Evolutionary conservation across 2,888 invertebrate species (phyloP), one percentile per base, ranked within the genome.

Genomic region (Pandemis corylana): DNA sequence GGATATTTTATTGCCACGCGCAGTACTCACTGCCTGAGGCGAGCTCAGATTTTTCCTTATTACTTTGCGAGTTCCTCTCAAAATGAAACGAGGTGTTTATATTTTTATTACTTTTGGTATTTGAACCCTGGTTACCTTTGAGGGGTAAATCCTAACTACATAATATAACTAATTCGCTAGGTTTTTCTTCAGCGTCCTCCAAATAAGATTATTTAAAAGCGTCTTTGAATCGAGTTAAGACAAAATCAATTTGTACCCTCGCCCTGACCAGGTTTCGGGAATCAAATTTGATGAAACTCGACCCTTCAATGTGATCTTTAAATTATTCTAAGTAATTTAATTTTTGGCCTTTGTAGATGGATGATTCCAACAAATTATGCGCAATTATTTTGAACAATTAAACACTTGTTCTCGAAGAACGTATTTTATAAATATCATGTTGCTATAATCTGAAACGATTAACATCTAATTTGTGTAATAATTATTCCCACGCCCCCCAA

Each of bases 31-130:
- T 5, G 68, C 68, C 68, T 28, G 13, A 12, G 44, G 68, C 68
- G 20, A 13, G 49, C 49, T n/a, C 56, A 46, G 20, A 65, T 59
- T 59, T 68, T 68, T 68, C 59, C 68, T 68, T 59, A 44, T 68
- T 68, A 68, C 28, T 68, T 68, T 59, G 20, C 15, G 59, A 59
- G 68, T 68, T 59, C 68, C 68, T 68, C 56, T 68, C 68, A 42
- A 68, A 68, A 68, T 53, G 44, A 42, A 59, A 68, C 44, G 46
- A 68, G n/a, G 68, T 59, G 59, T 68, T 68, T 68, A 68, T 59
- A 9, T 7, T 68, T 68, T 59, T 46, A 59, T 66, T 66, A 66
- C 66, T 66, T 66, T 46, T 65, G 51, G 46, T 51, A 62, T n/a
- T 62, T 62, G 41, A 28, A 41, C 62, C 36, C n/a, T 36, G 13